Conservation (phyloP, 2,797 vertebrate genomes). For the Rousettus madagascariensis region DNA sequence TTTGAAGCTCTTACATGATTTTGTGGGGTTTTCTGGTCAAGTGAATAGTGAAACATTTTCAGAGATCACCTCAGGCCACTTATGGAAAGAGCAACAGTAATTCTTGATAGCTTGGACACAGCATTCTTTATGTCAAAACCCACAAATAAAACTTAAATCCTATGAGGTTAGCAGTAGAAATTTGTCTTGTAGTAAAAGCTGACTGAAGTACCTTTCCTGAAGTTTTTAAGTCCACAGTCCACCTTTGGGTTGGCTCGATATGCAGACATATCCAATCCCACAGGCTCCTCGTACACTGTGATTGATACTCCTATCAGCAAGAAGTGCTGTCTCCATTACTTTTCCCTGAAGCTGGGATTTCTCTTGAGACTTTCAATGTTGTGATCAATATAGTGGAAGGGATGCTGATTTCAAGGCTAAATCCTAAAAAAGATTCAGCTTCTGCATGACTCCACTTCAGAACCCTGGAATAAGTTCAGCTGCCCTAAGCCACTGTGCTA, state of each 20-base stretch:
- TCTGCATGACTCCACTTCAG: background rate
- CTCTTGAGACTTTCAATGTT: background rate
- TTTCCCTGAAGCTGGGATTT: background rate
- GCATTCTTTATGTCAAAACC: background rate
- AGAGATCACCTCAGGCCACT: no score
- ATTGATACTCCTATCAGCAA: background rate
- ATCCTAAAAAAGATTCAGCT: background rate
- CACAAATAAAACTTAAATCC: background rate
- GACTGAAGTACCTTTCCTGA: background rate
- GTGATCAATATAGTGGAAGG: background rate
- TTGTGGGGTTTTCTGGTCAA: no score
- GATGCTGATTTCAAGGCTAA: background rate
- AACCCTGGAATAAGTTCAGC: background rate
- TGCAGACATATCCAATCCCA: background rate
- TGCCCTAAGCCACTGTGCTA: background rate
- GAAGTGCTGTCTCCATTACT: background rate
- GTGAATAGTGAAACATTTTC: no score
- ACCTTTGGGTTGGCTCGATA: background rate
- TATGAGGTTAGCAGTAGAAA: background rate
- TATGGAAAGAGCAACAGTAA: no score
- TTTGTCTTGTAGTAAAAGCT: background rate
- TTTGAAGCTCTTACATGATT: no score
- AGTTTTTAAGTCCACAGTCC: background rate
- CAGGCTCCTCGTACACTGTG: background rate
- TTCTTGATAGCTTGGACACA: background rate